Base-by-base conservation (phyloP, 2,888 invertebrate genomes). In the Eueremaeus valkanovi region DNA sequence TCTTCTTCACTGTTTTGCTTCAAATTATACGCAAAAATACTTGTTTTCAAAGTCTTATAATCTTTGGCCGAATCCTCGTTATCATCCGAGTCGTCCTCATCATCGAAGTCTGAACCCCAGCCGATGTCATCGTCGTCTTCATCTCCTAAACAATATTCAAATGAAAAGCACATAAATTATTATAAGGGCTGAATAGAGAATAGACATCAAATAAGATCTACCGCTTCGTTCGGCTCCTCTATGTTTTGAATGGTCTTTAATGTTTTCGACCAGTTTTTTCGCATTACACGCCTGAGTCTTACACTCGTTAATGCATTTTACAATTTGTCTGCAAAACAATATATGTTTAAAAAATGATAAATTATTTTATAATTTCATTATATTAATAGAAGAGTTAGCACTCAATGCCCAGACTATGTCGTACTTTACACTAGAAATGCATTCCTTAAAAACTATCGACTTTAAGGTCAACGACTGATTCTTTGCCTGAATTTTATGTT, bases 301-400 rank as follows among this genome's bases (percentile, higher is more conserved):
- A 31, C 79, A 79, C 76, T 79, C 79, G 76, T 79, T 79, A 24
- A 79, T 78, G 74, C 78, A 79, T 73, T 80, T 80, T 27, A 78
- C 78, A 49, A 80, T 77, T 78, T 79, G 79, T 72, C 80, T 80
- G 75, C 42, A 68, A 68, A 68, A 61, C 33, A 61, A 61, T 61
- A 33, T 11, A 31, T 5, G 16, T 18, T 31, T 33, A 61, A 31
- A n/a, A n/a, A n/a, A n/a, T n/a, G n/a, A n/a, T n/a, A n/a, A n/a
- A n/a, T n/a, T n/a, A n/a, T n/a, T n/a, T n/a, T n/a, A n/a, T n/a
- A n/a, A n/a, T n/a, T n/a, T n/a, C n/a, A n/a, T n/a, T n/a, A n/a
- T n/a, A n/a, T n/a, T n/a, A n/a, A n/a, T n/a, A n/a, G n/a, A n/a
- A n/a, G n/a, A n/a, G n/a, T n/a, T n/a, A n/a, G n/a, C n/a, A n/a